Base-by-base conservation (phyloP, 2,888 invertebrate species). In the Elysia crispata region DNA sequence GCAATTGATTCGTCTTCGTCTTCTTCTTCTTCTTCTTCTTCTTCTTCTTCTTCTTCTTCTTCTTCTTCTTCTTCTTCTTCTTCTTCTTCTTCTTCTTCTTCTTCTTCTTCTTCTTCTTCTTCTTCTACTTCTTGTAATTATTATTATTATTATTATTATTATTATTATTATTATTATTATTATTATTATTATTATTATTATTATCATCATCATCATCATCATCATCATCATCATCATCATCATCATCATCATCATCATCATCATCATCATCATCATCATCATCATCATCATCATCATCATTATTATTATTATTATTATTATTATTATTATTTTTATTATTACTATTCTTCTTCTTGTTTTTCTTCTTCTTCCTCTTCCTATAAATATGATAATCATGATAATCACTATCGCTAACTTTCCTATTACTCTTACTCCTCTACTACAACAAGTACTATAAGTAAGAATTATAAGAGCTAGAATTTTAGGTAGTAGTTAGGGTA, bases 21-120 rank as follows among this genome's bases (percentile, higher is more conserved):
- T n/a, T n/a, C n/a, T 20, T 70, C 33, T 70, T 30, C 31, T 70
- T 70, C 70, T 33, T 70, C 31, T 30, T 70, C 70, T 70, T 31
- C 70, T 70, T 70, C 70, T 41, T 30, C 23, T 20, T 70, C 33
- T 18, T 31, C 70, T 18, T 11, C 33, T n/a, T 13, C 31, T 23
- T 31, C 33, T 18, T 15, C 70, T 31, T n/a, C 18, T 31, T 33
- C 70, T 41, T 70, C 1, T 23, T 30, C 33, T 30, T n/a, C 31
- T 8, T 8, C 31, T 31, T 8, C 18, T 30, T 5, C 25, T 1
- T 20, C 66, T n/a, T n/a, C 15, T n/a, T 6, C 66, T n/a, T 66
- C 23, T n/a, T 5, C 66, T n/a, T 11, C 66, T 66, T 23, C 66
- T n/a, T 66, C 23, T 5, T 66, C 23, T 66, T 23, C 66, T 23